Evolutionary conservation across 1,140 invertebrate species (phyloP).

Genomic region (Penaeus japonicus): DNA sequence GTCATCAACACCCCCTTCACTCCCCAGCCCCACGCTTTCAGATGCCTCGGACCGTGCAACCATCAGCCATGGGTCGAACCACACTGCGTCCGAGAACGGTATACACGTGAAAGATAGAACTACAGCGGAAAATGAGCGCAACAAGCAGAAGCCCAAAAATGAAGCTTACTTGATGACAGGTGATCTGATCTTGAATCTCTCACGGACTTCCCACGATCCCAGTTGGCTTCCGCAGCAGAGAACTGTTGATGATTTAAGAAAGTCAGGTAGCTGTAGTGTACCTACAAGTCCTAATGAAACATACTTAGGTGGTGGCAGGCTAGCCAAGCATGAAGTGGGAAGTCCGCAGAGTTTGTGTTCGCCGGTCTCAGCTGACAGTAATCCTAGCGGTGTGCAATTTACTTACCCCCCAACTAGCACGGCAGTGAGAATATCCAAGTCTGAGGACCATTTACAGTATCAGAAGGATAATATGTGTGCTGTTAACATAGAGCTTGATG

Average conservation of each 20-base stretch:
- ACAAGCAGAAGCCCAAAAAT: constrained; percentile 67
- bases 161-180: constrained; percentile 98
- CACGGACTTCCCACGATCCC: constrained; percentile 74
- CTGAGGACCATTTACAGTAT: constrained; percentile 84
- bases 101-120: constrained; percentile 24
- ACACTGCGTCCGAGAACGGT: constrained; percentile 33
- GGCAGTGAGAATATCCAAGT: constrained; percentile 80
- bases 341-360: constrained; percentile 55
- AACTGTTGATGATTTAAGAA: constrained; percentile 45
- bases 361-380: constrained; percentile 56
- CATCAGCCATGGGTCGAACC: constrained; percentile 25
- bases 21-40: constrained; percentile 39
- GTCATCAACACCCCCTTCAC: constrained; percentile 31
- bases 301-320: constrained; percentile 11
- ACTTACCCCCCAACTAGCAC: constrained; percentile 62
- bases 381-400: constrained; percentile 60
- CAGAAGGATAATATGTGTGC: constrained; percentile 80
- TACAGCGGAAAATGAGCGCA: constrained; percentile 40
- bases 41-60: constrained; percentile 33
- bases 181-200: constrained; percentile 90
- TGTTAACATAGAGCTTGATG: constrained; percentile 84
- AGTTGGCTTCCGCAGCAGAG: constrained; percentile 56
- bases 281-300: constrained; percentile 56
- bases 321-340: constrained; percentile 44
- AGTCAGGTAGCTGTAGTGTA: constrained; percentile 52